Evolutionary conservation across 1,140 invertebrate species (phyloP), one percentile per base, ranked within the genome.

Genomic region (Geopemphigus sp.): DNA sequence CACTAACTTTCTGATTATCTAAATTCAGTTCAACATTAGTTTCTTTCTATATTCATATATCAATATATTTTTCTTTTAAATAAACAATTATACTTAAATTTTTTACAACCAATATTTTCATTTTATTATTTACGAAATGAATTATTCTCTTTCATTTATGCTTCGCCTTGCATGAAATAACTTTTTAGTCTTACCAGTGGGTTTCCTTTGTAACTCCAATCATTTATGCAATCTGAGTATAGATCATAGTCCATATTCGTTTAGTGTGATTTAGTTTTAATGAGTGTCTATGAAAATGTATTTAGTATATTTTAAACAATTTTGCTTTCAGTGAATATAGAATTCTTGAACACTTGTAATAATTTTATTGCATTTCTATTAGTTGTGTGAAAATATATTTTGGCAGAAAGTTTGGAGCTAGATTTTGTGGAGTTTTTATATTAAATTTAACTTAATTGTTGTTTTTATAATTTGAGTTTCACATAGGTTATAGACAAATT

Each of bases 101-200:
- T 14, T 80, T 45, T 47, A 61, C 14, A 26, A 61, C 15, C 1
- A 61, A 61, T 32, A 19, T 63, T 63, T 19, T 14, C 11, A 50
- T 14, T 26, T 61, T 8, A 17, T 15, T 26, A 61, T 32, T 32
- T 32, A 1, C 29, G 32, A 63, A 19, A 10, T 19, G 32, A 63
- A 32, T 19, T 4, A 11, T 32, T 70, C 11, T 50, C 14, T 22
- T 32, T 68, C 47, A n/a, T 80, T 45, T 54, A 29, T 72, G 56
- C 53, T 45, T 57, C 59, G 54, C 72, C 39, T 73, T 74, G 72
- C 72, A 59, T 74, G 72, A 1, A 57, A 74, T 57, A 56, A 54
- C 70, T 39, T 14, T n/a, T 57, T 74, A 57, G 54, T 57, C 39
- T 74, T 74, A 74, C 72, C 72, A 74, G 72, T 73, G 72, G 70